These are phyloP conservation scores for Parotia lawesii DNA, from an alignment of 2,113 vertebrate species.

Conservation along the genomic window DNA sequence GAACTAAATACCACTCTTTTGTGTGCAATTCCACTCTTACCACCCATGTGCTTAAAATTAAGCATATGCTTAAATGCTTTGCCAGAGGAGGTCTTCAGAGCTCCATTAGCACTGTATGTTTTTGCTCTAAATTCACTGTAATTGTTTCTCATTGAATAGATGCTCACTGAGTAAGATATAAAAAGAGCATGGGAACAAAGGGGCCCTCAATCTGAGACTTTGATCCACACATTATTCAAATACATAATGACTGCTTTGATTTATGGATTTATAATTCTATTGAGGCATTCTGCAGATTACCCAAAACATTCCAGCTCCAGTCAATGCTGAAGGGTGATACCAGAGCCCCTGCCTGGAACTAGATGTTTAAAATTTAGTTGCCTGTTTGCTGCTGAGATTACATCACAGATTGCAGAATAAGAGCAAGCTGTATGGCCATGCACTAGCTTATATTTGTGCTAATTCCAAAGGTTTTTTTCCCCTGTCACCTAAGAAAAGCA, in stretches of 20 bases:
- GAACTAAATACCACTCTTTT: neutral
- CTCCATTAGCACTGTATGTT: constrained; percentile 44
- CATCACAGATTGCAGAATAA: constrained; percentile 30
- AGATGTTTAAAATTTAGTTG: constrained; percentile 38
- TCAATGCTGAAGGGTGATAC: constrained; percentile 36
- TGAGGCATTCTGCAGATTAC: constrained; percentile 54
- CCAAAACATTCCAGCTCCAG: constrained; percentile 51
- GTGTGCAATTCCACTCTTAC: neutral
- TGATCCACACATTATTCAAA: constrained; percentile 66
- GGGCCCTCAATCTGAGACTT: constrained; percentile 53
- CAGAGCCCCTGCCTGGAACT: constrained; percentile 30
- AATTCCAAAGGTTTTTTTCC: neutral
- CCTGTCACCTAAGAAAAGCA: constrained; percentile 24
- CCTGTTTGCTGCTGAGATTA: constrained; percentile 28
- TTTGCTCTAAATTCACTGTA: constrained; percentile 59
- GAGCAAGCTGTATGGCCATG: neutral
- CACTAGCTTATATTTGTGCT: neutral
- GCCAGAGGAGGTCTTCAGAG: constrained; percentile 45
- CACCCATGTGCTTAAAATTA: constrained; percentile 53
- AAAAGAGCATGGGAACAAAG: constrained; percentile 61
- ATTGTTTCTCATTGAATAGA: constrained; percentile 59
- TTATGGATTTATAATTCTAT: constrained; percentile 67
- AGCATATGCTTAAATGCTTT: constrained; percentile 35
- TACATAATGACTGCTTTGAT: constrained; percentile 63
- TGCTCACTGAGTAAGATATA: constrained; percentile 50